Evolutionary conservation across 2,888 invertebrate genomes (phyloP).

Genomic region (Torymus aiolomorphi): DNA sequence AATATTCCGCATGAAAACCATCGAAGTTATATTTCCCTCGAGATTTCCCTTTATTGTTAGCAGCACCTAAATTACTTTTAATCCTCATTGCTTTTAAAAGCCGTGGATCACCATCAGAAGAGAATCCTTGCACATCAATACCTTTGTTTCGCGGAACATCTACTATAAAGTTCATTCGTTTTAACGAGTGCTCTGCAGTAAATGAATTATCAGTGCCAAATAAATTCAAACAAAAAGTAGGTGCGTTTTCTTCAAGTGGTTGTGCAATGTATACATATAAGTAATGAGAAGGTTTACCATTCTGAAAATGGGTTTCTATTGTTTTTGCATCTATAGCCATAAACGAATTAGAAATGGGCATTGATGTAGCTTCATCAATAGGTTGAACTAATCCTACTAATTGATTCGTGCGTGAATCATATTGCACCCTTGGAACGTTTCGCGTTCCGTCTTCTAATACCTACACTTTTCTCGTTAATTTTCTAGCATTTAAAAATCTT

Average conservation of each 20-base stretch:
- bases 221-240: conserved; percentile 60
- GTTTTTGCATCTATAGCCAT: conserved; percentile 52
- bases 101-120: no score
- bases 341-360: conserved; percentile 18
- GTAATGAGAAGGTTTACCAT: conserved; percentile 49
- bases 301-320: conserved; percentile 55
- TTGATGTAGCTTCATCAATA: conserved; percentile 29
- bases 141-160: conserved; percentile 50
- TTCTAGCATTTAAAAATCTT: conserved; percentile 52
- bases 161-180: conserved; percentile 59
- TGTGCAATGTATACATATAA: conserved; percentile 62
- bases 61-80: no score
- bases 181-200: conserved; percentile 56
- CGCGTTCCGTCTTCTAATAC: conserved; percentile 62
- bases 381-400: conserved; percentile 58
- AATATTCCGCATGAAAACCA: no score
- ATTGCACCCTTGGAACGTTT: conserved; percentile 57
- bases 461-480: conserved; percentile 57
- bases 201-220: conserved; percentile 64
- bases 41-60: no score
- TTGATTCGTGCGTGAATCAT: conserved; percentile 58
- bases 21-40: no score
- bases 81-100: no score
- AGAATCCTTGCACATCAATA: conserved; percentile 59
- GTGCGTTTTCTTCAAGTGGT: conserved; percentile 55